phyloP scores from a whole-genome alignment of 1,140 invertebrate genomes.

The Elysia chlorotica region DNA sequence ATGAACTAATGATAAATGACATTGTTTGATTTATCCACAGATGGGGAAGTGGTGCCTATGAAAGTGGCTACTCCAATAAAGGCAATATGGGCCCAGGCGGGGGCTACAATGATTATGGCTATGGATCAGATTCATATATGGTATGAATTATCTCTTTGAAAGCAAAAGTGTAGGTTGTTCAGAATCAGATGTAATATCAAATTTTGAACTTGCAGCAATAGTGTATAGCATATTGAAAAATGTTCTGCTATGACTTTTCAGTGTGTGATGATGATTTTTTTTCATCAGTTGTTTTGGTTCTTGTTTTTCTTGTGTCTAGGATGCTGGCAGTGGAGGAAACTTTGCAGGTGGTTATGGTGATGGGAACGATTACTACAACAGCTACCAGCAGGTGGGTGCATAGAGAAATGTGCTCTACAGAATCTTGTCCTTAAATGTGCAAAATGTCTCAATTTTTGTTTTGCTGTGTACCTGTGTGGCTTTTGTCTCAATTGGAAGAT shows the following conservation, averaged over 20 bases:
- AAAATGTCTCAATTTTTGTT: too few relatives aligned
- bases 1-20: too few relatives aligned
- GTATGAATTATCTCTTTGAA: neutral
- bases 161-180: too few relatives aligned
- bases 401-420: too few relatives aligned
- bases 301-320: neutral
- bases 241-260: too few relatives aligned
- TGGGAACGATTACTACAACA: slow-evolving; percentile 1
- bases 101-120: slow-evolving; percentile 13
- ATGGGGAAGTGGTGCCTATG: slow-evolving; percentile 18
- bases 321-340: neutral
- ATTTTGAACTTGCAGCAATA: too few relatives aligned
- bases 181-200: too few relatives aligned
- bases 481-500: too few relatives aligned
- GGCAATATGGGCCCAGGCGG: neutral
- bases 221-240: too few relatives aligned
- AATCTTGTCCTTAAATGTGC: too few relatives aligned
- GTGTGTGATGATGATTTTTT: too few relatives aligned
- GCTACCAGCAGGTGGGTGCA: slow-evolving; percentile 10
- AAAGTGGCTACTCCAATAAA: slow-evolving; percentile 15
- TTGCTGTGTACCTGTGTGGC: too few relatives aligned
- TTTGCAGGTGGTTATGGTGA: slow-evolving; percentile 11
- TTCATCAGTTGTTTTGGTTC: neutral
- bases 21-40: neutral
- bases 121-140: neutral